phyloP scores from a whole-genome alignment of 1,140 invertebrate genomes.

The Drosophila nikananu region DNA sequence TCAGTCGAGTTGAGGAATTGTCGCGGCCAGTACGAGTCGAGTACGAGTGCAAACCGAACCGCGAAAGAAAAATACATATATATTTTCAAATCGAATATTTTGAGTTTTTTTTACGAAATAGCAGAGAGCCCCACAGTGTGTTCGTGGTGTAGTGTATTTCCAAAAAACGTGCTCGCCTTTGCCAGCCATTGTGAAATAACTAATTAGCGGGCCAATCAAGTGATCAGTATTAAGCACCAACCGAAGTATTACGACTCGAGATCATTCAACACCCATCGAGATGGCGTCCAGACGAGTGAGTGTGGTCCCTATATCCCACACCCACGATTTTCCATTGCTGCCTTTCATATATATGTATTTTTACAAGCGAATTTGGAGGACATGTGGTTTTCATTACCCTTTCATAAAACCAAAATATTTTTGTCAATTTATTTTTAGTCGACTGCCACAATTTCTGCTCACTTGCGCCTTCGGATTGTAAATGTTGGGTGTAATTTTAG shows the following conservation, averaged over 20 bases:
- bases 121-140: not conserved
- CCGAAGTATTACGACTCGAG: conserved; percentile 53
- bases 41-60: conserved; percentile 13
- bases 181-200: conserved; percentile 59
- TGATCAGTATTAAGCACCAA: conserved; percentile 56
- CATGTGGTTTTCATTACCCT: conserved; percentile 80
- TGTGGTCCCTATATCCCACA: conserved; percentile 24
- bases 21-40: too few relatives aligned
- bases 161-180: conserved; percentile 52
- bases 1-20: too few relatives aligned
- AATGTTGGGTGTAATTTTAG: conserved; percentile 71
- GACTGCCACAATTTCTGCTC: conserved; percentile 29
- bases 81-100: conserved; percentile 36
- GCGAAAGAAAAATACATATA: conserved; percentile 21
- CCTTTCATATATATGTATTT: conserved; percentile 1
- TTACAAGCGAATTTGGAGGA: conserved; percentile 60
- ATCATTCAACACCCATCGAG: conserved; percentile 41
- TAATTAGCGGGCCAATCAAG: conserved; percentile 59
- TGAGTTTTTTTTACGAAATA: conserved; percentile 59
- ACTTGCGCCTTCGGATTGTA: conserved; percentile 37
- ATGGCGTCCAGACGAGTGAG: conserved; percentile 76
- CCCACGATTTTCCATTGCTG: conserved; percentile 41
- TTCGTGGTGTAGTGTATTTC: conserved; percentile 35
- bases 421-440: conserved; percentile 78
- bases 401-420: conserved; percentile 74